Base-by-base conservation (phyloP, 1,140 invertebrate genomes). In the Drosophila sechellia region DNA sequence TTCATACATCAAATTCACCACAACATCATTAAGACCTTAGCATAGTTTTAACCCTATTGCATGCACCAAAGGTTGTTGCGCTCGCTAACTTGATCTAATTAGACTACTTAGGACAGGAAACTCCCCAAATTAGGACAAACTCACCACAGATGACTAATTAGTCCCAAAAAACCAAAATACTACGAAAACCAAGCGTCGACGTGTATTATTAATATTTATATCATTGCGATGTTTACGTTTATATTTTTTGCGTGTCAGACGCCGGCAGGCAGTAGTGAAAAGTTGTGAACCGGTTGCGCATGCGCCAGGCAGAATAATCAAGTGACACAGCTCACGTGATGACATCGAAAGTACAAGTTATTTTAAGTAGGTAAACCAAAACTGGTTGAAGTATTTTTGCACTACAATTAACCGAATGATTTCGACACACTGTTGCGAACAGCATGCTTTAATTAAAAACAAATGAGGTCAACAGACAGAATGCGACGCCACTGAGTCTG, bases 271-370 rank as follows among this genome's bases (percentile, higher is more conserved):
- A 65, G 8, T n/a, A 15, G 12, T 34, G 43, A 75, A 59, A 71
- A 68, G 54, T 48, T 59, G 60, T 27, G 40, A 76, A 76, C 73
- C 73, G 71, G 73, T 76, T 76, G 46, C 71, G 70, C 73, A 75
- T 76, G 61, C 71, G 72, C 54, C n/a, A 39, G 5, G 4, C 45
- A 55, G n/a, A 54, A 40, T 70, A 17, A 65, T 70, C 49, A 68
- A 49, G 65, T 58, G 37, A 52, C 66, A 49, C 45, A 40, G n/a
- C 68, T 72, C 71, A 74, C 71, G 71, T 74, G 71, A 63, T 73
- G 56, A 49, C 42, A 17, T 6, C 15, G 10, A 50, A 46, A 37
- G 22, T n/a, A 45, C 42, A 34, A 27, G 60, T 11, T 15, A 17
- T 27, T 49, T 13, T 31, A 31, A 31, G 31, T 31, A 31, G 31